Conservation (phyloP, 2,888 invertebrate species). For the Parochlus steinenii region DNA sequence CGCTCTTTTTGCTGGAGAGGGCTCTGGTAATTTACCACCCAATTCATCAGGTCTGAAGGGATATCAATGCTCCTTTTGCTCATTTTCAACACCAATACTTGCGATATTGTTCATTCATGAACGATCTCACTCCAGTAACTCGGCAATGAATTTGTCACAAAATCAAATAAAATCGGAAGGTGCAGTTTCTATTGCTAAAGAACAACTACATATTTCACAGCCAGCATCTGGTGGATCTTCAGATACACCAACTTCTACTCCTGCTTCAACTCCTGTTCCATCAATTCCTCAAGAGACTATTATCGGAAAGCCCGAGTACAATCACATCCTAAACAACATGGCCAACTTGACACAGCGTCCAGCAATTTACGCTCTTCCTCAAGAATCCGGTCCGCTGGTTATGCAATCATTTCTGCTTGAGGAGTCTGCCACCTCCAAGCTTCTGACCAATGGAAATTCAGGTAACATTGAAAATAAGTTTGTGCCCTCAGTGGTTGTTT, state of each 20-base stretch:
- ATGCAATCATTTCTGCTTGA: constrained; percentile 88
- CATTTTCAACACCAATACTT: constrained; percentile 75
- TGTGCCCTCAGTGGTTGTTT: constrained; percentile 82
- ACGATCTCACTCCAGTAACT: constrained; percentile 47
- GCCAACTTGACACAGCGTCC: constrained; percentile 31
- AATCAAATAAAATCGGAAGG: constrained; percentile 22
- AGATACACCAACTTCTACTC: constrained; percentile 24
- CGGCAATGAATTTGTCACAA: constrained; percentile 20
- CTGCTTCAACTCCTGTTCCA: constrained; percentile 19
- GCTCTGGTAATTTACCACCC: constrained; percentile 18
- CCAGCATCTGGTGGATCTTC: constrained; percentile 45
- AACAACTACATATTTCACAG: constrained; percentile 39
- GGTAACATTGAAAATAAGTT: constrained; percentile 34
- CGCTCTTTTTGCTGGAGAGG: constrained; percentile 19
- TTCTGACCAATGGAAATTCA: constrained; percentile 23
- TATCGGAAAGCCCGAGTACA: constrained; percentile 15
- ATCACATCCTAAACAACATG: constrained; percentile 20
- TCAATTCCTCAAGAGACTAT: constrained; percentile 19
- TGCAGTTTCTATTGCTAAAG: constrained; percentile 37
- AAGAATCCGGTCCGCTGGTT: constrained; percentile 43
- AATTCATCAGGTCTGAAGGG: constrained; percentile 35
- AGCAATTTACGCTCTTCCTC: constrained; percentile 48
- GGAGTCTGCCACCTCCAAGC: constrained; percentile 38
- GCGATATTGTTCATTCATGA: constrained; percentile 87
- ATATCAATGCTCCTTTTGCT: constrained; percentile 80